Evolutionary conservation across 1,140 invertebrate genomes (phyloP), one percentile per base, ranked within the genome.

Genomic region (Wiebesia pumilae): DNA sequence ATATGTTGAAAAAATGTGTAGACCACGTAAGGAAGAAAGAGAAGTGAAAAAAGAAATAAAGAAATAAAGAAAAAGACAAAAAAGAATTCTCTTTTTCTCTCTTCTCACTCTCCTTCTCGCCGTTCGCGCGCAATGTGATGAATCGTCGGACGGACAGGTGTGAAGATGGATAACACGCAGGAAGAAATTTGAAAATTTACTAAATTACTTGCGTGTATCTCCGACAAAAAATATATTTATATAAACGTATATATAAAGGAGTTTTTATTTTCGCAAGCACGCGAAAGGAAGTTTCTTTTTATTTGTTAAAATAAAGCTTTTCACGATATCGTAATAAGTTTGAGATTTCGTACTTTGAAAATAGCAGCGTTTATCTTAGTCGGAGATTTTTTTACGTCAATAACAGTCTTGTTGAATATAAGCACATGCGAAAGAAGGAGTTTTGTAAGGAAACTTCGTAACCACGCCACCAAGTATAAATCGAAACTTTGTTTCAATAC

Each of bases 141-240:
- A 85, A 85, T 85, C 62, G 83, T 62, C 33, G 77, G 77, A 80
- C 75, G 43, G 83, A 85, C 83, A 85, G 83, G 83, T 85, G 83
- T 51, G 83, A 85, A 85, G 83, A 85, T 80, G 83, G 83, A 85
- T 85, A 51, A 43, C 30, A 12, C 30, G 38, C 54, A 40, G 54
- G 27, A 84, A 83, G 73, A 65, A 62, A 84, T 84, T 84, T 84
- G 51, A 83, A 83, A 83, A 83, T 75, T 75, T 62, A 83, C 81
- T 51, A 83, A 83, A 83, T 83, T 83, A 83, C 81, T 47, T 58
- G 69, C 81, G 47, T 82, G 81, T n/a, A 75, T n/a, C 71, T 75
- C 71, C 2, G 71, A 75, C n/a, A 24, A 75, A 75, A 43, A 75
- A 75, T 43, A 75, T 71, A 77, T 77, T 16, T 35, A 6, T 30